phyloP scores from a whole-genome alignment of 2,113 vertebrate genomes.

The Entelurus aequoreus region DNA sequence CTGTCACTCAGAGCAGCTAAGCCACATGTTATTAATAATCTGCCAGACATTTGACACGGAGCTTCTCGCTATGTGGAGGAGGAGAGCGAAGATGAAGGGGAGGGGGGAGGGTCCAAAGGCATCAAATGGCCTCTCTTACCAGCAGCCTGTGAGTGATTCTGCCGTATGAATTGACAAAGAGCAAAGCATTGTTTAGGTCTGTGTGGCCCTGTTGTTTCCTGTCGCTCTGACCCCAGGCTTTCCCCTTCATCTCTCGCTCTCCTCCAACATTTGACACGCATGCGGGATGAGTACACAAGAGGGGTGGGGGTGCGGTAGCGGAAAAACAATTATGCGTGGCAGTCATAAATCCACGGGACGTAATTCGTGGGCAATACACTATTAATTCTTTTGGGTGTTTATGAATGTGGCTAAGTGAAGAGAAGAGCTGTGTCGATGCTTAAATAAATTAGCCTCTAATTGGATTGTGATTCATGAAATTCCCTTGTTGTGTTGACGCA shows the following conservation, averaged over 20 bases:
- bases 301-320: slow-evolving; percentile 15
- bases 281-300: slow-evolving; percentile 23
- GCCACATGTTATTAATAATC: slow-evolving; percentile 40
- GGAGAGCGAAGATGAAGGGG: slow-evolving; percentile 9
- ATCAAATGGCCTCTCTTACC: slow-evolving; percentile 35
- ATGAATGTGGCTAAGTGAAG: slow-evolving; percentile 65
- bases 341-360: slow-evolving; percentile 65
- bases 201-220: slow-evolving; percentile 35
- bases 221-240: slow-evolving; percentile 22
- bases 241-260: slow-evolving; percentile 26
- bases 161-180: slow-evolving; percentile 31
- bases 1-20: slow-evolving; percentile 31
- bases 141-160: slow-evolving; percentile 45
- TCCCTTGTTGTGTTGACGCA: slow-evolving; percentile 63
- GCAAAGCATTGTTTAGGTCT: slow-evolving; percentile 49
- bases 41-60: slow-evolving; percentile 41
- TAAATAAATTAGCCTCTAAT: slow-evolving; percentile 71
- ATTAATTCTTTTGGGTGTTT: slow-evolving; percentile 68
- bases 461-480: slow-evolving; percentile 67
- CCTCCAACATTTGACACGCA: slow-evolving; percentile 39
- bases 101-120: slow-evolving; percentile 25
- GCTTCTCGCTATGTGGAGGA: slow-evolving; percentile 18
- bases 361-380: slow-evolving; percentile 60
- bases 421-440: slow-evolving; percentile 35
- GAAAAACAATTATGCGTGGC: slow-evolving; percentile 54